Evolutionary conservation across 2,113 vertebrate genomes (phyloP).

Genomic region (Hemibagrus wyckioides): DNA sequence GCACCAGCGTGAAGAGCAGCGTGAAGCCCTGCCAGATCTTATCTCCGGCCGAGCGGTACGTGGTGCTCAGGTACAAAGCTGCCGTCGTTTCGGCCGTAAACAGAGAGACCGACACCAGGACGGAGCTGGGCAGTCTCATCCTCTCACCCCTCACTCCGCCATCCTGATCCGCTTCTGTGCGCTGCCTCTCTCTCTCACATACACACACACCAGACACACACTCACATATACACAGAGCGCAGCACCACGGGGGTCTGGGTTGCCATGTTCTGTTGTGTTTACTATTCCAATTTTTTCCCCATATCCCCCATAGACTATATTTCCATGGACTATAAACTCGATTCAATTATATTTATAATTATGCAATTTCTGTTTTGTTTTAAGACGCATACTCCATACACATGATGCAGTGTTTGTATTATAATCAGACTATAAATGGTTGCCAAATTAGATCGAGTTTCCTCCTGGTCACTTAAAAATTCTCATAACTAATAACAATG

Average conservation of each 20-base stretch:
- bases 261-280: neutral
- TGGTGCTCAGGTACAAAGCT: constrained; percentile 88
- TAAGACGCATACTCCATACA: too few species aligned
- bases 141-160: constrained; percentile 61
- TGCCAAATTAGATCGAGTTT: neutral
- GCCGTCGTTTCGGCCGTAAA: constrained; percentile 88
- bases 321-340: neutral
- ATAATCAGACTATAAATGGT: neutral
- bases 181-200: neutral
- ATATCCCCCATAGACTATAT: neutral
- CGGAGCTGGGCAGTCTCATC: constrained; percentile 92
- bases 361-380: neutral
- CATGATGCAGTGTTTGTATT: neutral
- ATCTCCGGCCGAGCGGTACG: constrained; percentile 87
- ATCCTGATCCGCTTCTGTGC: constrained; percentile 37
- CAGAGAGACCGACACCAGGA: constrained; percentile 87
- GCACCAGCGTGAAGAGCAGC: constrained; percentile 88
- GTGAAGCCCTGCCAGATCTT: constrained; percentile 90
- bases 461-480: too few species aligned
- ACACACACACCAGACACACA: neutral
- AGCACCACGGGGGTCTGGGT: neutral
- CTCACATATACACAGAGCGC: neutral
- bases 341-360: neutral
- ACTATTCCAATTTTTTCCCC: neutral
- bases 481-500: neutral